These are phyloP conservation scores for Dendrolimus houi DNA, from an alignment of 2,888 invertebrate genomes.

Conservation along the genomic window DNA sequence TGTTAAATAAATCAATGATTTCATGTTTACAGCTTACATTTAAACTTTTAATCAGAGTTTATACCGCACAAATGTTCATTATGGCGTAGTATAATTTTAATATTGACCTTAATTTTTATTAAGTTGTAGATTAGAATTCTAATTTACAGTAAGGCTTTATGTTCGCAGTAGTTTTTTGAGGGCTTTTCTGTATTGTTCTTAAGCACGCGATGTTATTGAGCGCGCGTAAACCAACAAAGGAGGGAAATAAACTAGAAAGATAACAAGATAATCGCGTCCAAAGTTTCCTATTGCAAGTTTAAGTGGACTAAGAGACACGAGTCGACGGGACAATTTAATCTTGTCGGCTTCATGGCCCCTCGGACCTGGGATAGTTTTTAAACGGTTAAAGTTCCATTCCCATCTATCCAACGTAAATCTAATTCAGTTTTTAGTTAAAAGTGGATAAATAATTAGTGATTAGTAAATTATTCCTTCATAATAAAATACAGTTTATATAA, in stretches of 20 bases:
- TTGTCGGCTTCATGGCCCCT: constrained; percentile 45
- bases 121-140: not conserved
- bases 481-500: too few species aligned
- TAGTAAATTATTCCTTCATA: too few species aligned
- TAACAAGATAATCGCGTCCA: constrained; percentile 57
- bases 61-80: not conserved
- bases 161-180: not conserved
- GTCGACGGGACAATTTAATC: constrained; percentile 61
- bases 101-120: not conserved
- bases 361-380: constrained; percentile 44
- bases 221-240: constrained; percentile 6
- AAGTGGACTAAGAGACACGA: constrained; percentile 43
- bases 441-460: constrained; percentile 4
- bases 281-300: constrained; percentile 55
- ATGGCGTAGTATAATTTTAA: not conserved
- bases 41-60: not conserved
- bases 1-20: not conserved
- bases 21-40: not conserved
- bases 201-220: constrained; percentile 4
- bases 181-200: not conserved
- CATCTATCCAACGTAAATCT: constrained; percentile 36
- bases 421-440: constrained; percentile 40
- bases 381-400: constrained; percentile 53
- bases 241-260: constrained; percentile 37
- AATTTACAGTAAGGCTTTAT: not conserved